Base-by-base conservation (phyloP, 2,113 vertebrate genomes). In the Gallinago jamesoni region DNA sequence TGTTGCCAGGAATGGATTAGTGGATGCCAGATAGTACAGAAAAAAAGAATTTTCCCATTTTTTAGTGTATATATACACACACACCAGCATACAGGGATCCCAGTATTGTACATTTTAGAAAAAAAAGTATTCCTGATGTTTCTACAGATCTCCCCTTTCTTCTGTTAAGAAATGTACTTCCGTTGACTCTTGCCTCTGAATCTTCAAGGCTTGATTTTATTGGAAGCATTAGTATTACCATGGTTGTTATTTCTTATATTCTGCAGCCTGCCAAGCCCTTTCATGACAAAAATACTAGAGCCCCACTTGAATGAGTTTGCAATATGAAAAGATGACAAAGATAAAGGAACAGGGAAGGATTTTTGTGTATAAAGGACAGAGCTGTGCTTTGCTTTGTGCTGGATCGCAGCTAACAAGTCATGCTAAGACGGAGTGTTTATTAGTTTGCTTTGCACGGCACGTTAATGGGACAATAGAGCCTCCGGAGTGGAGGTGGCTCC, bases 301-400 rank as follows among this genome's bases (percentile, higher is more conserved):
- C 23, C 60, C 74, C 53, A 28, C 67, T 84, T 53, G 24, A 37
- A 27, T 30, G 39, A 57, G 25, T 33, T 31, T 83, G 66, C 35
- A 76, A 87, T 69, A 48, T 60, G 53, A 66, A 67, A 82, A 72
- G 56, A 33, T 21, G 20, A 13, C 39, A 59, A 45, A 64, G 55
- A 62, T 28, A 52, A 68, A 66, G 37, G 52, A 70, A 53, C 3
- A 23, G 69, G 64, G 75, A 81, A 86, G 56, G 39, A 30, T 57
- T 62, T 79, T 47, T 53, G 20, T 3, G 0, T 10, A 0, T 6
- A 13, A 23, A 21, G 33, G 14, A 9, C 6, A 74, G n/a, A 70
- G 12, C 37, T 63, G 37, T 43, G 60, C n/a, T 83, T 62, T 78
- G 66, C 85, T 72, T 50, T 39, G 66, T 35, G 11, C 33, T 31